phyloP scores from a whole-genome alignment of 2,888 invertebrate genomes.

The Drosophila anomelani region DNA sequence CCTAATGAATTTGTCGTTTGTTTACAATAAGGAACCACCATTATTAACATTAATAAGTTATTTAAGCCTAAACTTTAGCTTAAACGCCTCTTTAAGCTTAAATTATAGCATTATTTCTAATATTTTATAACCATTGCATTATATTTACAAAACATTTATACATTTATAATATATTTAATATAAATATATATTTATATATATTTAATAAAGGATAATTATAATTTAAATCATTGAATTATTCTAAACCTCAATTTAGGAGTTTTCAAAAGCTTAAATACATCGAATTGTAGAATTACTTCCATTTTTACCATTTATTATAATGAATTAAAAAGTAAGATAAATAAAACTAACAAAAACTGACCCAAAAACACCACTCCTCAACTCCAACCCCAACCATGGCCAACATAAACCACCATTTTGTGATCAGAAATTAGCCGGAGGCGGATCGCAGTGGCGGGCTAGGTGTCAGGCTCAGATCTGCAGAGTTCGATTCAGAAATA shows the following conservation, averaged over 20 bases:
- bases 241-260: background rate
- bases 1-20: background rate
- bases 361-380: background rate
- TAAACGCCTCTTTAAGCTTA: background rate
- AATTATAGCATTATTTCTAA: no score
- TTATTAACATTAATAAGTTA: no score
- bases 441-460: constrained; percentile 40
- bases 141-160: no score
- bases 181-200: no score
- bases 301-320: no score
- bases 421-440: constrained; percentile 33
- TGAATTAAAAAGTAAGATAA: background rate
- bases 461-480: constrained; percentile 58
- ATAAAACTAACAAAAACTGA: background rate
- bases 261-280: background rate
- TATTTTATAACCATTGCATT: background rate
- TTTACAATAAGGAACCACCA: background rate
- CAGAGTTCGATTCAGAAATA: constrained; percentile 45
- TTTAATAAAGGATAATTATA: background rate
- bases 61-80: background rate
- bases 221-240: background rate
- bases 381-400: constrained; percentile 4
- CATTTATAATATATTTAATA: no score
- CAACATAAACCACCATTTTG: constrained; percentile 26
- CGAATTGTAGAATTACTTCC: background rate